Conservation (phyloP, 2,797 vertebrate genomes). For the Cynodonichthys magdalenae region DNA sequence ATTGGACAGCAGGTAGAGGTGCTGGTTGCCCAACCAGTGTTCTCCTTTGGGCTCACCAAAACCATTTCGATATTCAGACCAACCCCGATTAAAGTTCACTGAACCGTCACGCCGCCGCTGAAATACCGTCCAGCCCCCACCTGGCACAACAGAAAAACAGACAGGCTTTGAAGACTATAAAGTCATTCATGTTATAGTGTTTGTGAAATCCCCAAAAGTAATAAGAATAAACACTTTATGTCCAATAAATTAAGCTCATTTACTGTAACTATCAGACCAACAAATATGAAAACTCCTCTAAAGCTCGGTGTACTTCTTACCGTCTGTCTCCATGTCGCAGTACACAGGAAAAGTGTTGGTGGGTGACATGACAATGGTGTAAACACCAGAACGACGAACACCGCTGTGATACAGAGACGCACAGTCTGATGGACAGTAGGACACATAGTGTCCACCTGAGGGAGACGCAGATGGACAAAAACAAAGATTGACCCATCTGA, state of each 20-base stretch:
- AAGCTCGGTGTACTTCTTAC: constrained; percentile 53
- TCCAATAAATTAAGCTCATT: no score
- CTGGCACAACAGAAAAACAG: constrained; percentile 34
- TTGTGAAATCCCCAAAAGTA: no score
- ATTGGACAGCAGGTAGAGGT: constrained; percentile 79
- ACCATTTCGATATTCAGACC: constrained; percentile 77
- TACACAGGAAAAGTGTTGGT: constrained; percentile 77
- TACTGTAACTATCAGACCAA: neutral
- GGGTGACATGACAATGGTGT: constrained; percentile 78
- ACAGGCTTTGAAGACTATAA: no score
- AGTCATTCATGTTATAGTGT: no score
- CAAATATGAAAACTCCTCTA: neutral
- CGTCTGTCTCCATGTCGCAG: constrained; percentile 88
- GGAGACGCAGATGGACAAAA: constrained; percentile 4
- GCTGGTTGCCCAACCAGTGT: constrained; percentile 82
- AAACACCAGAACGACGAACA: constrained; percentile 79
- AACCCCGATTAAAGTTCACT: constrained; percentile 77
- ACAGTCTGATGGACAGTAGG: constrained; percentile 84
- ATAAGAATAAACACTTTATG: no score
- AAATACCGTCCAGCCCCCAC: constrained; percentile 80
- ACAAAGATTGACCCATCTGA: neutral
- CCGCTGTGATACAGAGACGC: constrained; percentile 83
- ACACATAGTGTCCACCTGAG: constrained; percentile 71
- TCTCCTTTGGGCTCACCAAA: constrained; percentile 76
- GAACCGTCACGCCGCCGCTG: constrained; percentile 75